Percentiles rank a stretch among this genome's conserved stretches.
phyloP scores from a whole-genome alignment of 2,797 vertebrate species.

The Halcyon leucocephala region DNA sequence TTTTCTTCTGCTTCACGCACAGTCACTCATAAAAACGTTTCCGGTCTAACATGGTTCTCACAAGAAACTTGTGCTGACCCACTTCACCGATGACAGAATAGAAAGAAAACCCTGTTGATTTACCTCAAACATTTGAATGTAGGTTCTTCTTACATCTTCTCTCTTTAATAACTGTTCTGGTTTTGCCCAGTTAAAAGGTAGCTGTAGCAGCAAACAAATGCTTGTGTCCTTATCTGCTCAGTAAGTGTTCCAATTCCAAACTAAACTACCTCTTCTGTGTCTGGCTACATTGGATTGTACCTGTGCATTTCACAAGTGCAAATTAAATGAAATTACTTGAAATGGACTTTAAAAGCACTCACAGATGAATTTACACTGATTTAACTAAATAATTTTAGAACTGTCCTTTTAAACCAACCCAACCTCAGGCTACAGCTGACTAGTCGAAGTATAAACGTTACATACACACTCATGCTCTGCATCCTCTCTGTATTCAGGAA shows the following conservation, averaged over 20 bases:
- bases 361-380: background rate
- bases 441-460: background rate
- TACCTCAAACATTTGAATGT: slow-evolving; percentile 4
- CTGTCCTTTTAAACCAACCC: background rate
- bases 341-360: background rate
- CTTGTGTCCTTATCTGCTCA: background rate
- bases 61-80: background rate
- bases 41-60: background rate
- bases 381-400: background rate
- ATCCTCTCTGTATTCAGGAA: background rate
- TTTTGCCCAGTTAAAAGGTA: slow-evolving; percentile 10
- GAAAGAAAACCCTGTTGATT: background rate
- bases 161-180: background rate
- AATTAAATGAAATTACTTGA: background rate
- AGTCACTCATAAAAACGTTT: background rate
- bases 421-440: background rate
- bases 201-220: slow-evolving; percentile 3
- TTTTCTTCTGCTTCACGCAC: background rate
- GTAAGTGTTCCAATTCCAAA: background rate
- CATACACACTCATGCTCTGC: background rate
- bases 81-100: background rate
- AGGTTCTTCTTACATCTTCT: background rate
- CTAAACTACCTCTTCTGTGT: background rate
- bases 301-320: background rate
- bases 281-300: background rate